Evolutionary conservation across 2,797 vertebrate genomes (phyloP), one percentile per base, ranked within the genome.

Genomic region (Hozukius guyotensis): DNA sequence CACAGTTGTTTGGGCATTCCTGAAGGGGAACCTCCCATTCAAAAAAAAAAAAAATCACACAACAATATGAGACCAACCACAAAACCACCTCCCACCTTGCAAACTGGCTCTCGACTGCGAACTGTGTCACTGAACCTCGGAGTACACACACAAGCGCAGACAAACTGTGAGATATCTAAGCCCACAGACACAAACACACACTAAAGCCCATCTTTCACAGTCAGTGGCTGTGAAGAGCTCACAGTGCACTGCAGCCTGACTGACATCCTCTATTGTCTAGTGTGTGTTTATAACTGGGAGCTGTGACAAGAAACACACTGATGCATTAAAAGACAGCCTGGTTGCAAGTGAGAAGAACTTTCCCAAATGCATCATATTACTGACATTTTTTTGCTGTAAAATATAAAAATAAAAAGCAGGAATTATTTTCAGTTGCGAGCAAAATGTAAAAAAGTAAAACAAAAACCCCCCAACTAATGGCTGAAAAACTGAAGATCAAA

Each of bases 171-270:
- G 67, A 77, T 80, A 70, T 70, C 29, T 13, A 85, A 81, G 81
- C 65, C 75, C 73, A 85, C 81, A 90, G 72, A 90, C 76, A 71
- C 80, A 91, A 85, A 86, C 85, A 83, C 34, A 52, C 36, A 60
- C 64, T 81, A 70, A 90, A 89, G 81, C 80, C 59, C 0, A 74
- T 87, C 89, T 93, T 90, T 94, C 93, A 93, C 74, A 85, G 88
- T 82, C 92, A 89, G 75, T 78, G 82, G 84, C 77, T 93, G 88
- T 92, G 92, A 92, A 93, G 75, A 84, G 81, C 72, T 63, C 11
- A 52, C 36, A 11, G 74, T 36, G 77, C 32, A n/a, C 69, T 70
- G 62, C 57, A 56, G 75, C 80, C 66, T 69, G 80, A 81, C 78
- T 80, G 86, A 88, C 86, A 72, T 59, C 52, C 66, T 65, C 77